Conservation (phyloP, 2,888 invertebrate species). For the Dasysyrphus tricinctus region DNA sequence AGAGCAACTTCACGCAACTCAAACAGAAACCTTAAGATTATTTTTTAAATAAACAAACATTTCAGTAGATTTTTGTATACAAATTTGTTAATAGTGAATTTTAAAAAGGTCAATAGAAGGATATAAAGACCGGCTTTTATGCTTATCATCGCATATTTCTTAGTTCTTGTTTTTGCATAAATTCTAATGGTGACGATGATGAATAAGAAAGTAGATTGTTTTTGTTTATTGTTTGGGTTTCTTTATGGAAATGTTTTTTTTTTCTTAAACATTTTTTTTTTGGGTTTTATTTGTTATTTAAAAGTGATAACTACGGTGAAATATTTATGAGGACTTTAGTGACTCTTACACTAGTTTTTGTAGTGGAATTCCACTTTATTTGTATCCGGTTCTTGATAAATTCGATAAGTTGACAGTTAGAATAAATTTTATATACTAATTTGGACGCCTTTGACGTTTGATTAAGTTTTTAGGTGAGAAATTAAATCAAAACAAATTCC, state of each 20-base stretch:
- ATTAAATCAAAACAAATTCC: constrained; percentile 13
- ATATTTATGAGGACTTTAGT: constrained; percentile 38
- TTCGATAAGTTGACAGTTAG: constrained; percentile 22
- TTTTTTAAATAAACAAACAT: not conserved
- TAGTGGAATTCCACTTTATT: constrained; percentile 24
- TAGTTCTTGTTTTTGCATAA: not conserved
- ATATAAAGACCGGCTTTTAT: constrained; percentile 36
- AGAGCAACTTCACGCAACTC: not conserved
- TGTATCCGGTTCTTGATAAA: constrained; percentile 28
- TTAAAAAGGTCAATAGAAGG: constrained; percentile 58
- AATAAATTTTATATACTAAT: constrained; percentile 7
- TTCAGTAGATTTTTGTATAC: constrained; percentile 1
- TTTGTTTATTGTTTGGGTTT: constrained; percentile 44
- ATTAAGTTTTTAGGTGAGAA: not conserved
- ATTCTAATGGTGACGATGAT: constrained; percentile 17
- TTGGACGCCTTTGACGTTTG: constrained; percentile 9
- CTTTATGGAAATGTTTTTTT: not conserved
- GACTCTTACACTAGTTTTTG: constrained; percentile 25
- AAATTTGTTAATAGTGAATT: constrained; percentile 33
- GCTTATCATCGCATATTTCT: not conserved
- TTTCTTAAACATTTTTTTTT: not conserved
- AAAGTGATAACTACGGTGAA: not conserved
- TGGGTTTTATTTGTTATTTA: constrained; percentile 5
- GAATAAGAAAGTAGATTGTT: constrained; percentile 59
- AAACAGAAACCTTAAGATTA: not conserved